Evolutionary conservation across 2,888 invertebrate genomes (phyloP), one percentile per base, ranked within the genome.

Genomic region (Drosophila sordidapex): DNA sequence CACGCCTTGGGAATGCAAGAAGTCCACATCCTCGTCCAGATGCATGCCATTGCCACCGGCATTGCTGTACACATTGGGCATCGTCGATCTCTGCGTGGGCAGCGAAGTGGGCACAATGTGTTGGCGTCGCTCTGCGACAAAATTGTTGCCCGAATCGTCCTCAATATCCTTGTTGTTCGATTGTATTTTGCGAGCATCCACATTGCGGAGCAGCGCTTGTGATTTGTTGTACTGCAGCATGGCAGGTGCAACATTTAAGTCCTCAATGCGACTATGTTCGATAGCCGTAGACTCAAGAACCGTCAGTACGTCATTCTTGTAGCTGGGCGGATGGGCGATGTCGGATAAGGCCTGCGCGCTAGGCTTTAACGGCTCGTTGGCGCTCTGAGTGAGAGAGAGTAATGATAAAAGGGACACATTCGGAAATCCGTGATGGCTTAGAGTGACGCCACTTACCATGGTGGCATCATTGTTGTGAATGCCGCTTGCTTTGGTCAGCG

Each of bases 141-240:
- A 93, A 79, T 93, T 93, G 74, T 93, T 93, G 61, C 93, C 93
- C 40, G 92, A 92, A 86, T 93, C 92, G 68, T 92, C 91, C 79
- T 92, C 92, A 63, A 93, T 93, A 81, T 93, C 93, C 85, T 93
- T 93, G 51, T 93, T 93, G 73, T 93, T 92, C 58, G 93, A 93
- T 83, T 93, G 93, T 64, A 93, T 93, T 87, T 93, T 93, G 13
- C 93, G 91, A 29, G 87, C 83, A 77, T 93, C 93, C 29, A 93
- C 91, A 71, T 92, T 91, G 53, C 93, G 91, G 68, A 90, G 91
- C 76, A 78, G 78, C 15, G 84, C 65, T 2, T 87, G 74, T 8
- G 90, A 88, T 82, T 92, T 93, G 81, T 91, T 92, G 58, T 72
- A 15, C 13, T 63, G 70, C 43, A 65, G 67, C 48, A 58, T 10